Evolutionary conservation across 2,888 invertebrate genomes (phyloP).

Genomic region (Mythimna ferrago): DNA sequence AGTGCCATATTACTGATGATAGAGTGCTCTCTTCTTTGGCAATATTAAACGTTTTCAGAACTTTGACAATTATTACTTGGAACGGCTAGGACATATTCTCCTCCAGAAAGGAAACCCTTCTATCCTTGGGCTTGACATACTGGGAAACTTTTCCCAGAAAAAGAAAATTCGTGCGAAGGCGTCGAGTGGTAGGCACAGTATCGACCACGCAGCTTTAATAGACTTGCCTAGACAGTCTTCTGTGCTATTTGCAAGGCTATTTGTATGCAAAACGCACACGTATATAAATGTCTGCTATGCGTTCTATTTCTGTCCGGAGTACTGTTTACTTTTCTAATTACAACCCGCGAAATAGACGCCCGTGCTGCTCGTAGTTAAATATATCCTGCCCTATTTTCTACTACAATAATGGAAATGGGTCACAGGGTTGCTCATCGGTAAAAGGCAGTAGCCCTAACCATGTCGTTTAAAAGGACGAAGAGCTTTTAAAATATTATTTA

Average conservation of each 20-base stretch:
- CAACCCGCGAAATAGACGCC: constrained; percentile 80
- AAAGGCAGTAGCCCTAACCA: constrained; percentile 15
- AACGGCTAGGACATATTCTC: too few relatives aligned
- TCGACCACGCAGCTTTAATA: constrained; percentile 17
- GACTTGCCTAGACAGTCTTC: constrained; percentile 33
- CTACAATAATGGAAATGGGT: constrained; percentile 82
- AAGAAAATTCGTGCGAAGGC: background rate
- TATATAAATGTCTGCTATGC: constrained; percentile 66
- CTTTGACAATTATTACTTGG: background rate
- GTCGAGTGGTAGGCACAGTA: constrained; percentile 15
- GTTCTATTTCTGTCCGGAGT: constrained; percentile 76
- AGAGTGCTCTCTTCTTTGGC: background rate
- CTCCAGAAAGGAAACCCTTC: background rate
- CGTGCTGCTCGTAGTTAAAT: constrained; percentile 82
- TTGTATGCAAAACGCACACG: constrained; percentile 56
- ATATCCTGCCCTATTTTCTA: constrained; percentile 84
- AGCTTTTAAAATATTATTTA: background rate
- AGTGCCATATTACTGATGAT: background rate
- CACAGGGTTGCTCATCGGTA: constrained; percentile 76
- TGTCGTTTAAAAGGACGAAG: constrained; percentile 7
- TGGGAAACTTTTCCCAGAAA: background rate
- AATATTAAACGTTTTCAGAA: background rate
- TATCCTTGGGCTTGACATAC: background rate
- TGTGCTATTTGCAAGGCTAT: constrained; percentile 51
- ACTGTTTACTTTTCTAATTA: constrained; percentile 86